These are phyloP conservation scores for Ibidorhyncha struthersii DNA, from an alignment of 2,113 vertebrate species.

Conservation along the genomic window DNA sequence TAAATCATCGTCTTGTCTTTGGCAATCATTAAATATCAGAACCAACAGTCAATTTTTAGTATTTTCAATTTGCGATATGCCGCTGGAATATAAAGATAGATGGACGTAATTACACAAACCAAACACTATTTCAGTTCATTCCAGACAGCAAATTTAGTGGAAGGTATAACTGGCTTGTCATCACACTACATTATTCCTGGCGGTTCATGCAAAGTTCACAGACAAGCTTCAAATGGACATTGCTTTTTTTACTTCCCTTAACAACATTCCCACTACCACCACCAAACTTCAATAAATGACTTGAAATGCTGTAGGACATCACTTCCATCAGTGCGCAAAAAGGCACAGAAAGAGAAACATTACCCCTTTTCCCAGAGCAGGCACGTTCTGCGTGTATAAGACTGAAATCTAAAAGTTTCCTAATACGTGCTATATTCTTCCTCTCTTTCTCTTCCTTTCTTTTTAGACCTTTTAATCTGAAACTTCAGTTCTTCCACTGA, in stretches of 20 bases:
- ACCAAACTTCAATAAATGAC: slow-evolving; percentile 83
- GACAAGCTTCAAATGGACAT: slow-evolving; percentile 91
- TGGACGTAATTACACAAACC: slow-evolving; percentile 99
- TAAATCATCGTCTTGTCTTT: slow-evolving; percentile 97
- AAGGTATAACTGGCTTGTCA: slow-evolving; percentile 98
- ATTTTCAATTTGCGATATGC: slow-evolving; percentile 99
- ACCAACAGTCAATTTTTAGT: slow-evolving; percentile 99
- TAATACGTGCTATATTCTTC: neutral
- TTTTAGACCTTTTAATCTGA: neutral
- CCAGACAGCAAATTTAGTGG: slow-evolving; percentile 97
- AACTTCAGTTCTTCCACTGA: neutral
- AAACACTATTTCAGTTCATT: slow-evolving; percentile 99
- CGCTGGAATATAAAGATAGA: slow-evolving; percentile 99
- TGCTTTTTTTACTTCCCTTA: slow-evolving; percentile 74
- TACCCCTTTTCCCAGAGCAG: neutral
- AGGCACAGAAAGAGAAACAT: slow-evolving; percentile 65
- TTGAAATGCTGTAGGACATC: slow-evolving; percentile 68
- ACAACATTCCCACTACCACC: slow-evolving; percentile 60
- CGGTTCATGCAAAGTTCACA: slow-evolving; percentile 99
- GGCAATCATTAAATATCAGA: slow-evolving; percentile 99
- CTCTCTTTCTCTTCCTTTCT: neutral
- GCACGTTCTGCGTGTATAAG: neutral
- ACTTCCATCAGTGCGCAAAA: slow-evolving; percentile 69
- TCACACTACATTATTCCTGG: slow-evolving; percentile 97
- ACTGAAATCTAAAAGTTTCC: slow-evolving; percentile 9